Conservation (phyloP, 2,888 invertebrate species). For the Drosophila gaucha region DNA sequence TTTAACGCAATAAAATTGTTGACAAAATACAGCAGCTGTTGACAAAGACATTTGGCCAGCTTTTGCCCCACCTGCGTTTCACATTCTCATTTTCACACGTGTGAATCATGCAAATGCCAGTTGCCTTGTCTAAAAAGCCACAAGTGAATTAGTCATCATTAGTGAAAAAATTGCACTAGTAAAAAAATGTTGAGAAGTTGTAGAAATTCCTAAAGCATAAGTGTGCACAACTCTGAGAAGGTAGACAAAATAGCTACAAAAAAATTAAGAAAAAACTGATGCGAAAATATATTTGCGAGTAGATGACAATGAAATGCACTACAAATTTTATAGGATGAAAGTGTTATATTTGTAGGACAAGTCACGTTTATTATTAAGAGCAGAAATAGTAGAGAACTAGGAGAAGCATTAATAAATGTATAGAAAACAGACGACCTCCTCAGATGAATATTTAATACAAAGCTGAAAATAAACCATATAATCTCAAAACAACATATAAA, state of each 20-base stretch:
- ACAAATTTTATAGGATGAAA: conserved; percentile 7
- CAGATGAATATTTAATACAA: no score
- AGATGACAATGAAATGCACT: conserved; percentile 27
- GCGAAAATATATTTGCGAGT: neutral
- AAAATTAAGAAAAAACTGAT: neutral
- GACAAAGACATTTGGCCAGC: conserved; percentile 12
- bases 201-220: conserved; percentile 72
- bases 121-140: conserved; percentile 32
- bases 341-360: no score
- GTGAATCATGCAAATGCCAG: conserved; percentile 67
- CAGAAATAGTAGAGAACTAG: no score
- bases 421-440: no score
- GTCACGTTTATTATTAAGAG: no score
- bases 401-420: no score
- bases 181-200: conserved; percentile 49
- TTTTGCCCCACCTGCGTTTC: conserved; percentile 49
- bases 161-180: conserved; percentile 67
- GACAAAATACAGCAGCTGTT: conserved; percentile 15
- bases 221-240: conserved; percentile 45
- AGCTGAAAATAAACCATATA: no score
- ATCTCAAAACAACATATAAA: no score
- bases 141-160: conserved; percentile 73
- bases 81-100: conserved; percentile 42
- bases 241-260: conserved; percentile 24
- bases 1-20: neutral